Percentiles rank a stretch among this genome's conserved stretches.
These are phyloP conservation scores for Melitaea cinxia DNA, from an alignment of 1,140 invertebrate genomes.

Conservation along the genomic window DNA sequence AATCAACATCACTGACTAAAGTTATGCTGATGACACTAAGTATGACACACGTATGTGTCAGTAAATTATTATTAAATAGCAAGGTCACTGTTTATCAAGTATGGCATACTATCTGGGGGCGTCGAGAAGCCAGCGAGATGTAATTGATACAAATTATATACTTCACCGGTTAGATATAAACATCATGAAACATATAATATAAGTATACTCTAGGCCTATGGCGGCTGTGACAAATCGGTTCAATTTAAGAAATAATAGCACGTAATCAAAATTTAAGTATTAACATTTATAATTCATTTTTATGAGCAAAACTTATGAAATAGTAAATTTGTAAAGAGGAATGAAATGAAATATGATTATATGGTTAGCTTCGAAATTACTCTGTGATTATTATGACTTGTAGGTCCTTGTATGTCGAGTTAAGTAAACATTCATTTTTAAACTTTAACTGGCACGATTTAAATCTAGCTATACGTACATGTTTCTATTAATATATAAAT, in stretches of 20 bases:
- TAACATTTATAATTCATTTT: constrained; percentile 6
- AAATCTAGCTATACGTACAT: too few relatives aligned
- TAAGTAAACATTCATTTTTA: neutral
- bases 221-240: constrained; percentile 3
- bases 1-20: neutral
- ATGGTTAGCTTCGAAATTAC: neutral
- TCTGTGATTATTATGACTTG: neutral
- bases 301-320: neutral
- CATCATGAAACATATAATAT: neutral
- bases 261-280: constrained; percentile 7
- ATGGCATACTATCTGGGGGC: constrained; percentile 20
- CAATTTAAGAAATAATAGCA: neutral
- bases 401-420: neutral
- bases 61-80: constrained; percentile 1
- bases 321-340: neutral
- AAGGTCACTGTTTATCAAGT: constrained; percentile 8
- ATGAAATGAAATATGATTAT: constrained; percentile 12
- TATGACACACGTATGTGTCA: neutral
- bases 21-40: constrained; percentile 1
- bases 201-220: neutral
- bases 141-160: constrained; percentile 36
- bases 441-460: neutral
- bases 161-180: constrained; percentile 20
- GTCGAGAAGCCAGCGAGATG: constrained; percentile 17
- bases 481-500: too few relatives aligned